phyloP scores from a whole-genome alignment of 2,888 invertebrate genomes.

The Agapostemon virescens region DNA sequence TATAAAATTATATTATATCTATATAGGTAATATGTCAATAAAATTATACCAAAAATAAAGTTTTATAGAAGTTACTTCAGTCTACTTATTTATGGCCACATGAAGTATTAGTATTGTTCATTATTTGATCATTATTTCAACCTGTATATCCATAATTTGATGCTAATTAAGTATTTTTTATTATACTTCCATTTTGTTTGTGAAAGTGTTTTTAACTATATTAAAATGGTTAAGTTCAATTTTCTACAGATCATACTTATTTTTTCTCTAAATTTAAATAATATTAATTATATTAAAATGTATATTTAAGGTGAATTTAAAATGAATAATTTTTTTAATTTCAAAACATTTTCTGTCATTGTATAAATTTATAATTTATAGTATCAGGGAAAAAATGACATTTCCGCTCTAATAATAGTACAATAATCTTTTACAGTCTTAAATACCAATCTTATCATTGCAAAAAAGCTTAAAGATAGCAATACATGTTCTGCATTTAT shows the following conservation, averaged over 20 bases:
- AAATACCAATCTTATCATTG: neutral
- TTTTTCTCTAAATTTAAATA: neutral
- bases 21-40: slow-evolving; percentile 2
- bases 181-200: neutral
- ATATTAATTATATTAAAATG: neutral
- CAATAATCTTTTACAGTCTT: neutral
- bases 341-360: neutral
- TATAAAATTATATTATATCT: slow-evolving; percentile 21
- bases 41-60: slow-evolving; percentile 32
- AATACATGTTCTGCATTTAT: neutral
- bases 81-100: slow-evolving; percentile 10
- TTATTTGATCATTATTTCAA: neutral
- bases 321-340: neutral
- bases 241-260: neutral
- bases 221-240: neutral
- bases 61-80: slow-evolving; percentile 14
- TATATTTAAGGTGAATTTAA: too few relatives aligned
- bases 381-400: neutral
- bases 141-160: neutral
- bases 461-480: neutral
- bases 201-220: too few relatives aligned
- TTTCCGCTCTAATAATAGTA: neutral
- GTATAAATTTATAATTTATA: neutral
- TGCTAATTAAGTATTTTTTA: neutral
- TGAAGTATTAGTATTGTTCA: neutral